Percentiles rank a stretch among this genome's conserved stretches.
These are phyloP conservation scores for Myotis daubentonii DNA, from an alignment of 2,797 vertebrate genomes.

Conservation along the genomic window DNA sequence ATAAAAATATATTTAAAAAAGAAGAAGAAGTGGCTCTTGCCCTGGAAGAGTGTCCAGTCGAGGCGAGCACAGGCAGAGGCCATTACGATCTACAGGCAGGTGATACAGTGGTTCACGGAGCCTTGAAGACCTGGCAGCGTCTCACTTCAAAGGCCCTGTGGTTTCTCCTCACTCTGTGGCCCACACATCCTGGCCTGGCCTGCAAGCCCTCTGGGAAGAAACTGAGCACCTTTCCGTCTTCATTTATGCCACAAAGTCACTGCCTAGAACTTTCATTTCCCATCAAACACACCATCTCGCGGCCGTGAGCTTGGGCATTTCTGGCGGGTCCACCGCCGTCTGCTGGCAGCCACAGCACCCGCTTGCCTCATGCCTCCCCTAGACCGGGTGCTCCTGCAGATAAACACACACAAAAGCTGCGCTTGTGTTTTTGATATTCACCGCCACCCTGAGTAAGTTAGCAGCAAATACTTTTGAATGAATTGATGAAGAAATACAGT, in stretches of 20 bases:
- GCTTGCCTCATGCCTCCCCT: background rate
- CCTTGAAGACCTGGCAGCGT: background rate
- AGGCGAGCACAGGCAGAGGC: background rate
- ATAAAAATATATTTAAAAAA: no score
- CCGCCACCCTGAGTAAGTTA: background rate
- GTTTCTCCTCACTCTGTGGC: background rate
- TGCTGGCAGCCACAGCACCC: background rate
- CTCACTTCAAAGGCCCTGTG: background rate
- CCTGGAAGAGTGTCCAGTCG: background rate
- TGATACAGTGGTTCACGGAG: background rate
- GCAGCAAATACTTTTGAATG: background rate
- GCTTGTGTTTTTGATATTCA: background rate
- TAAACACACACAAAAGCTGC: background rate
- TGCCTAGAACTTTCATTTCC: background rate
- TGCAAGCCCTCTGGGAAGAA: background rate
- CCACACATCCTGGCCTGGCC: background rate
- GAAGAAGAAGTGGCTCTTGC: background rate
- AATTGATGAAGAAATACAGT: background rate
- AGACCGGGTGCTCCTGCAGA: background rate
- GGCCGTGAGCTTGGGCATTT: background rate
- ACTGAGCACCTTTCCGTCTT: background rate
- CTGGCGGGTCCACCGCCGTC: background rate
- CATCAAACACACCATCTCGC: background rate
- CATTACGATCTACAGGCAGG: no score
- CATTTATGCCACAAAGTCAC: background rate